Conservation (phyloP, 2,113 vertebrate genomes). For the Smithornis capensis region DNA sequence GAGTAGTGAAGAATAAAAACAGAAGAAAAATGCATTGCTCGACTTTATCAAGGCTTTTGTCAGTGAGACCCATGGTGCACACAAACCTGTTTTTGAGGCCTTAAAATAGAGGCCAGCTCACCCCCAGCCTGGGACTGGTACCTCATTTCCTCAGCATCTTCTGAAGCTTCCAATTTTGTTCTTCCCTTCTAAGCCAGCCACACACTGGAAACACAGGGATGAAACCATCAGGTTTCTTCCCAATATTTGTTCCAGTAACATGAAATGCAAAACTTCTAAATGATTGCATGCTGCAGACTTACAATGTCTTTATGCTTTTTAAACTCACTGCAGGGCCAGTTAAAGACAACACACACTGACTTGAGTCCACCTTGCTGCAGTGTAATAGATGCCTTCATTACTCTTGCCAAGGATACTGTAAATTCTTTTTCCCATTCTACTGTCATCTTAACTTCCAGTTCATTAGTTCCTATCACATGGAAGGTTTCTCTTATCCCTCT, state of each 20-base stretch:
- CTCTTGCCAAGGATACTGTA: not conserved
- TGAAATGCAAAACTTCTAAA: not conserved
- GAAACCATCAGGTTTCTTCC: not conserved
- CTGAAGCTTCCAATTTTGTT: not conserved
- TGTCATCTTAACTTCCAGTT: not conserved
- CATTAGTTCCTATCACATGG: not conserved
- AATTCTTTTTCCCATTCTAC: not conserved
- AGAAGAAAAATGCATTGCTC: not conserved
- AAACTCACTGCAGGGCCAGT: not conserved
- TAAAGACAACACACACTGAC: not conserved
- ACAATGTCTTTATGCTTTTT: not conserved
- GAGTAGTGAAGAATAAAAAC: not conserved
- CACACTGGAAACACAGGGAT: not conserved
- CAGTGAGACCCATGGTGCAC: not conserved
- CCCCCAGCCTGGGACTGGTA: not conserved
- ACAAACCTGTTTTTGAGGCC: accelerated
- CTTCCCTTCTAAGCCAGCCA: not conserved
- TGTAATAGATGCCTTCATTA: not conserved
- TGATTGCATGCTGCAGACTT: not conserved
- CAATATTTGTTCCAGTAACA: not conserved
- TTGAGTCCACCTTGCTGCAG: not conserved
- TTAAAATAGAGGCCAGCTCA: not conserved
- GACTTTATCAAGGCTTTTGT: not conserved
- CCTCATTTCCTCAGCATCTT: not conserved
- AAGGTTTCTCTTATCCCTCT: not conserved